Conservation (phyloP, 92 coral and sea anemone genomes). For the Epizoanthus ramosus region DNA sequence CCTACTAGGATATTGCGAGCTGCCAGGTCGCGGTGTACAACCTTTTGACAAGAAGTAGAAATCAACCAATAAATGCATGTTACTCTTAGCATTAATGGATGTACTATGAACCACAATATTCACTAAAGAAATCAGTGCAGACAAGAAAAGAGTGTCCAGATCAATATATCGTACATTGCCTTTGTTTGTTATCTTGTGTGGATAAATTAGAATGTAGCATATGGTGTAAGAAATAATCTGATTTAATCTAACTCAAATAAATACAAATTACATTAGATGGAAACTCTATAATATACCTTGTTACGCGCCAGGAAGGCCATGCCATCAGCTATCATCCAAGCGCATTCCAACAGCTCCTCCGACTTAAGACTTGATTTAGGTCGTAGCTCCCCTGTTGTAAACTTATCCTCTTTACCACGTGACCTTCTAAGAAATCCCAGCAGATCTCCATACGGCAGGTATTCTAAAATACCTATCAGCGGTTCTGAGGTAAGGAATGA, state of each 20-base stretch:
- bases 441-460: slow-evolving; percentile 71
- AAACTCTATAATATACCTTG: slow-evolving; percentile 42
- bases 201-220: no score
- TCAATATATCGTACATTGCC: no score
- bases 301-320: slow-evolving; percentile 62
- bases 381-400: slow-evolving; percentile 62
- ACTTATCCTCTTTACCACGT: slow-evolving; percentile 65
- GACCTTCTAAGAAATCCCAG: slow-evolving; percentile 73
- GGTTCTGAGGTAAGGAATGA: neutral
- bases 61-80: neutral
- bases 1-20: slow-evolving; percentile 59
- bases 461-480: slow-evolving; percentile 32
- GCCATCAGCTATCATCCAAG: slow-evolving; percentile 84
- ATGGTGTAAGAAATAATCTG: no score
- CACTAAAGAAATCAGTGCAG: no score
- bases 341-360: slow-evolving; percentile 54
- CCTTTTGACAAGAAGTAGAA: neutral
- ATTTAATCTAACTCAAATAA: no score
- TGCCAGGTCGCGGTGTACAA: slow-evolving; percentile 50
- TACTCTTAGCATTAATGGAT: no score
- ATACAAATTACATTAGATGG: no score
- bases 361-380: slow-evolving; percentile 52
- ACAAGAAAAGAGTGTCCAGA: no score
- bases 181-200: no score
- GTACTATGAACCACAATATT: no score